Evolutionary conservation across 2,797 vertebrate species (phyloP), one percentile per base, ranked within the genome.

Genomic region (Rallus crepitans): DNA sequence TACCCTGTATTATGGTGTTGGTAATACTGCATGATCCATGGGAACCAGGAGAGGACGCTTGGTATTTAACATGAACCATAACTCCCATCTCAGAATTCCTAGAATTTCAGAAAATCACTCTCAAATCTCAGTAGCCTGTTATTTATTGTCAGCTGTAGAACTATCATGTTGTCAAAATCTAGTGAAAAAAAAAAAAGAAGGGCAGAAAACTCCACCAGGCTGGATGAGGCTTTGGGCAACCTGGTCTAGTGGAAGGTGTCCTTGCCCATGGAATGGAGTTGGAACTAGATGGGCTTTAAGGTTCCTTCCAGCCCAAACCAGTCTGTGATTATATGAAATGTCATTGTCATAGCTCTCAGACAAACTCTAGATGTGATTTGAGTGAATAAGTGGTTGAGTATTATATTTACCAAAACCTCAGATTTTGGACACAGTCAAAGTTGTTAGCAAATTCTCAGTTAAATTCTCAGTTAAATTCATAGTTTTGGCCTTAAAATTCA

Each of bases 81-180:
- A 90, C 25, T 93, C 37, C 31, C 5, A 10, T 85, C 69, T 82
- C 82, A 90, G 52, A 61, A 84, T 89, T 93, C 80, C 82, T 79
- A 45, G 78, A 90, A 82, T 90, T 93, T 87, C 50, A 87, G 48
- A 87, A 88, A 90, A 92, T 82, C 65, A 52, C 59, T 94, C 56
- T 63, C 59, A 70, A 42, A 79, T 79, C 72, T 87, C 73, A 71
- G 24, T 45, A 93, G 30, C 21, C 66, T 84, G 18, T 66, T 76
- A 60, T 86, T 96, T 91, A 25, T 55, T 84, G 60, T 33, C 5
- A 7, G 40, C 52, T 86, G 91, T 82, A 63, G 45, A 90, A 56
- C 40, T 18, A 59, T 27, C 27, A 11, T 50, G 25, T 73, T 68
- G 37, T 42, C 39, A 80, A 86, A 91, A 89, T 28, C 40, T 68